Percentiles rank a stretch among this genome's conserved stretches.
phyloP scores from a whole-genome alignment of 2,888 invertebrate genomes.

The Choreutis nemorana region DNA sequence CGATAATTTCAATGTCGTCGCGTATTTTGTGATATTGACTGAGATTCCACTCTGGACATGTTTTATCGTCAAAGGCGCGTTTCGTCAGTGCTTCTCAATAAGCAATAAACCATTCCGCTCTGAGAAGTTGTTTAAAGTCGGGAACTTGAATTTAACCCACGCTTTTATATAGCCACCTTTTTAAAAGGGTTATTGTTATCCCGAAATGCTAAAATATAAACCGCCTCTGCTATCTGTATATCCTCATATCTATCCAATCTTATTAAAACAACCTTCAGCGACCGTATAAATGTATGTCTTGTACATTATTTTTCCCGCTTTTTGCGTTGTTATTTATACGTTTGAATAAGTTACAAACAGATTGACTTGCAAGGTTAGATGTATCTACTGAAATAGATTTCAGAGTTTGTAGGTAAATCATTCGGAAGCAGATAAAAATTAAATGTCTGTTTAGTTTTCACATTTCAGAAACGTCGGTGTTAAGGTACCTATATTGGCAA shows the following conservation, averaged over 20 bases:
- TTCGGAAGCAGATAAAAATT: background rate
- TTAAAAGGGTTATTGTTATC: slow-evolving; percentile 63
- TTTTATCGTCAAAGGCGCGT: slow-evolving; percentile 55
- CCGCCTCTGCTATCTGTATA: slow-evolving; percentile 16
- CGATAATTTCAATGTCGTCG: slow-evolving; percentile 62
- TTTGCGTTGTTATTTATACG: too few relatives aligned
- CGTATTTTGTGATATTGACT: slow-evolving; percentile 59
- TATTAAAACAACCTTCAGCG: too few relatives aligned
- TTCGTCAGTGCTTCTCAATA: slow-evolving; percentile 62
- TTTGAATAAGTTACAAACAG: too few relatives aligned
- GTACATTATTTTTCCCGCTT: too few relatives aligned
- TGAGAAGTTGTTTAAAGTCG: slow-evolving; percentile 59
- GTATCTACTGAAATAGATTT: background rate
- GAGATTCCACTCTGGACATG: slow-evolving; percentile 54
- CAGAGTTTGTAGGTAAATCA: background rate
- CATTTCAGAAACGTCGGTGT: too few relatives aligned
- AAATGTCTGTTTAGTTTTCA: too few relatives aligned
- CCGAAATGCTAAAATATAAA: slow-evolving; percentile 44
- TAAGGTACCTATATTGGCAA: too few relatives aligned
- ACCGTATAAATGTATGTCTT: too few relatives aligned
- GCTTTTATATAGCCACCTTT: slow-evolving; percentile 63
- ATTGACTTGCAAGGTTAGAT: background rate
- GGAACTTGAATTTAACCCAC: slow-evolving; percentile 47
- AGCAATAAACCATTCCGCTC: slow-evolving; percentile 64
- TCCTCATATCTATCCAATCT: too few relatives aligned